Evolutionary conservation across 2,888 invertebrate genomes (phyloP).

Genomic region (Cyclophora punctaria): DNA sequence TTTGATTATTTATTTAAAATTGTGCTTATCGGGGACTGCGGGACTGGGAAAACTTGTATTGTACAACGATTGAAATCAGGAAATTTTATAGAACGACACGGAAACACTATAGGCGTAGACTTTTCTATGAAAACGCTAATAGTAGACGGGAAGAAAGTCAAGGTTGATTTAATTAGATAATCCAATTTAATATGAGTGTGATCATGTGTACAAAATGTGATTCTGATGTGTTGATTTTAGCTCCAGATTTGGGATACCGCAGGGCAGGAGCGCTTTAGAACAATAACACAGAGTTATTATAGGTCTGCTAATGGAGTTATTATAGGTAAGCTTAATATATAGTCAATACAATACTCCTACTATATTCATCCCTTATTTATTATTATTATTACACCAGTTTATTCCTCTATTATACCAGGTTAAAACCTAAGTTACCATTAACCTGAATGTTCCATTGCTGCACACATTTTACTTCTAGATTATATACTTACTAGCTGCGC

Average conservation of each 20-base stretch:
- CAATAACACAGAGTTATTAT: constrained; percentile 98
- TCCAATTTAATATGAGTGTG: constrained; percentile 1
- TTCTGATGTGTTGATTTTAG: constrained; percentile 52
- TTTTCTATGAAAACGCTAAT: constrained; percentile 98
- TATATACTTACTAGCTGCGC: background rate
- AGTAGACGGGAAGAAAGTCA: constrained; percentile 95
- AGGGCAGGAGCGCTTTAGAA: constrained; percentile 96
- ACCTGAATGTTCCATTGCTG: background rate
- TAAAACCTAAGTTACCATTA: background rate
- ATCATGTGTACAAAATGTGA: background rate
- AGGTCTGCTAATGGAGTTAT: constrained; percentile 97
- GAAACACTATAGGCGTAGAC: constrained; percentile 97
- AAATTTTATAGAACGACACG: constrained; percentile 95
- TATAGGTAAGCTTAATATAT: constrained; percentile 75
- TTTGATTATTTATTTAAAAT: constrained; percentile 98
- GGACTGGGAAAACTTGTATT: constrained; percentile 94
- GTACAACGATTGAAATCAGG: constrained; percentile 97
- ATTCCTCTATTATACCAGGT: too few relatives aligned
- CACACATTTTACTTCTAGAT: background rate
- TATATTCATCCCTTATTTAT: too few relatives aligned
- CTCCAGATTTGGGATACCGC: constrained; percentile 98
- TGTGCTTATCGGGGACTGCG: constrained; percentile 93
- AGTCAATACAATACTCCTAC: too few relatives aligned
- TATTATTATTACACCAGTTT: too few relatives aligned
- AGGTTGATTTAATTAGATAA: constrained; percentile 76